These are phyloP conservation scores for Leptinotarsa undecemlineata DNA, from an alignment of 1,140 invertebrate genomes.

Conservation along the genomic window DNA sequence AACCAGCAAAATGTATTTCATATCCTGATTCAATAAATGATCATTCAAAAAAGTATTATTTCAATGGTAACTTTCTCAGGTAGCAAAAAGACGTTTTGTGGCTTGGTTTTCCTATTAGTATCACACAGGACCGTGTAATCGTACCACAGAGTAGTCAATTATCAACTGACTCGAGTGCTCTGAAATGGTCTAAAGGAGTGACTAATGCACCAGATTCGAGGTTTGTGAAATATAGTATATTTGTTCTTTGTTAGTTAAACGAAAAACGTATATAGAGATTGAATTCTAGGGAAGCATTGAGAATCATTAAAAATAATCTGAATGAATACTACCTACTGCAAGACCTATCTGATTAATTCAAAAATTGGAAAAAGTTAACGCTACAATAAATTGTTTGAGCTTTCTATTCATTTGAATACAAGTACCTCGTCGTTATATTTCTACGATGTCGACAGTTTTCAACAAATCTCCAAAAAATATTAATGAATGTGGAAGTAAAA, in stretches of 20 bases:
- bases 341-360: not conserved
- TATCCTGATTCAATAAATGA: not conserved
- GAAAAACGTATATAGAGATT: not conserved
- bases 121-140: constrained; percentile 19
- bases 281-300: not conserved
- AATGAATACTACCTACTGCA: too few relatives aligned
- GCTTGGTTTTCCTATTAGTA: not conserved
- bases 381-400: not conserved
- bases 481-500: not conserved
- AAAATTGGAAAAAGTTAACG: not conserved
- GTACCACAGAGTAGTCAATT: constrained; percentile 24
- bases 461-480: too few relatives aligned
- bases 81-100: not conserved
- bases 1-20: too few relatives aligned
- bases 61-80: not conserved
- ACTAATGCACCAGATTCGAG: not conserved
- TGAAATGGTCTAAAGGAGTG: not conserved
- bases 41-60: not conserved
- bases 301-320: not conserved
- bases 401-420: too few relatives aligned
- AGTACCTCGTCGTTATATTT: too few relatives aligned
- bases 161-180: not conserved
- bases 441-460: too few relatives aligned
- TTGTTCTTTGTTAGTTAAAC: not conserved
- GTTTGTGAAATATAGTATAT: not conserved